phyloP scores from a whole-genome alignment of 2,113 vertebrate species.

The Callospermophilus lateralis region DNA sequence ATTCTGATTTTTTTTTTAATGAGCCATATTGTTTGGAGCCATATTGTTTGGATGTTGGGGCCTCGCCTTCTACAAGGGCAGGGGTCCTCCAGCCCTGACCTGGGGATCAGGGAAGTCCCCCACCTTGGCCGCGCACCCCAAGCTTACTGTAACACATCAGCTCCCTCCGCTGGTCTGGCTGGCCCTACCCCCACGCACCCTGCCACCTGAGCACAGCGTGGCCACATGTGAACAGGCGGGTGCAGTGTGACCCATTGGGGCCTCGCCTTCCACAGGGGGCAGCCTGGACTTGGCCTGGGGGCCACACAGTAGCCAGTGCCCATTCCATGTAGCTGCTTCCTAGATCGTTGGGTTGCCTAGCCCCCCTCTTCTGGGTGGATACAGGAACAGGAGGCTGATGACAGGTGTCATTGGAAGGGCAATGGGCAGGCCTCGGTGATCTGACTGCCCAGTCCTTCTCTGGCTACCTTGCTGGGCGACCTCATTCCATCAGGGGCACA shows the following conservation, averaged over 20 bases:
- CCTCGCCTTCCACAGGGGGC: neutral
- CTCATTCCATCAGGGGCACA: neutral
- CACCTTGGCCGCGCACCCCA: too few species aligned
- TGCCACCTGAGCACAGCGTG: neutral
- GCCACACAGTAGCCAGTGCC: too few species aligned
- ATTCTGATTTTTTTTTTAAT: too few species aligned
- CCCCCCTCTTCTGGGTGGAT: neutral
- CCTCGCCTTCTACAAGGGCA: neutral
- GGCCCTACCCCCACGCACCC: neutral
- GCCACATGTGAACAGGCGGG: too few species aligned
- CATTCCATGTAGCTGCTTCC: neutral
- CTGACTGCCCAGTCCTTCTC: neutral
- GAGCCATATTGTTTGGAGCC: too few species aligned
- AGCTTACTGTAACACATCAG: neutral
- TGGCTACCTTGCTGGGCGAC: neutral
- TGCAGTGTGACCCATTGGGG: rapidly evolving
- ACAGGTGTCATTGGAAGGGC: rapidly evolving
- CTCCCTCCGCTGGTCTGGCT: neutral
- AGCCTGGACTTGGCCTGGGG: neutral
- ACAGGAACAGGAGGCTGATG: neutral
- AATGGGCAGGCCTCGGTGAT: rapidly evolving
- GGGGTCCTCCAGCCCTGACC: neutral
- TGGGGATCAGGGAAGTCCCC: too few species aligned
- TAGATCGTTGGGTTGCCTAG: too few species aligned
- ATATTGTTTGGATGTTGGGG: too few species aligned